phyloP scores from a whole-genome alignment of 2,797 vertebrate genomes.

The Acanthurus tractus region DNA sequence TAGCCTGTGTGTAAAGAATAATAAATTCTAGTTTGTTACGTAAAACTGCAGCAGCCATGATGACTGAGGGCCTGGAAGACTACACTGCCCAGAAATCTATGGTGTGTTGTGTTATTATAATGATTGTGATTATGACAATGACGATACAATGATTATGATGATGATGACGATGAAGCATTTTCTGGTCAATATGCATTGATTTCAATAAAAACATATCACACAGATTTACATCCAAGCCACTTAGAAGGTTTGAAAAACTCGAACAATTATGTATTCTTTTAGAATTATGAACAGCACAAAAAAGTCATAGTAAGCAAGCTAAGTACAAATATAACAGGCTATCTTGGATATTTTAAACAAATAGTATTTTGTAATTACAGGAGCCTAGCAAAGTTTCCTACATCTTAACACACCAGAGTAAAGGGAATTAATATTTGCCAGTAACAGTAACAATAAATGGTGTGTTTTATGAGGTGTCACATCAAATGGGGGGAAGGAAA shows the following conservation, averaged over 20 bases:
- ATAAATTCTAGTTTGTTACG: slow-evolving; percentile 79
- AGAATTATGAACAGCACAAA: background rate
- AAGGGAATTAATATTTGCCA: too few relatives aligned
- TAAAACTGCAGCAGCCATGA: slow-evolving; percentile 68
- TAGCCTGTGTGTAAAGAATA: slow-evolving; percentile 76
- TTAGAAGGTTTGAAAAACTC: slow-evolving; percentile 4
- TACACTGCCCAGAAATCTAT: slow-evolving; percentile 43
- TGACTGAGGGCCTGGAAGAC: slow-evolving; percentile 56
- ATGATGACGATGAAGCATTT: slow-evolving; percentile 65
- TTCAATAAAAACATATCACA: slow-evolving; percentile 81
- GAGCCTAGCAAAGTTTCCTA: too few relatives aligned
- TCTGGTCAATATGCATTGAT: slow-evolving; percentile 73
- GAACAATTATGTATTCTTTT: background rate
- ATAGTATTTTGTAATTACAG: too few relatives aligned
- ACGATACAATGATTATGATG: slow-evolving; percentile 48
- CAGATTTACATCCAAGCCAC: slow-evolving; percentile 26
- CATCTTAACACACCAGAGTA: too few relatives aligned
- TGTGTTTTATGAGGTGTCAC: too few relatives aligned
- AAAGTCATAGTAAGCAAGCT: too few relatives aligned
- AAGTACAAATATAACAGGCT: too few relatives aligned
- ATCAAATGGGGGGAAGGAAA: background rate
- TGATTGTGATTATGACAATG: slow-evolving; percentile 65
- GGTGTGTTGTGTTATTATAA: slow-evolving; percentile 64
- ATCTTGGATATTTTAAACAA: background rate
- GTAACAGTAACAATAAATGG: too few relatives aligned